Percentiles rank a stretch among this genome's conserved stretches.
Conservation (phyloP, 2,797 vertebrate species). For the Spinus olivaceus region DNA sequence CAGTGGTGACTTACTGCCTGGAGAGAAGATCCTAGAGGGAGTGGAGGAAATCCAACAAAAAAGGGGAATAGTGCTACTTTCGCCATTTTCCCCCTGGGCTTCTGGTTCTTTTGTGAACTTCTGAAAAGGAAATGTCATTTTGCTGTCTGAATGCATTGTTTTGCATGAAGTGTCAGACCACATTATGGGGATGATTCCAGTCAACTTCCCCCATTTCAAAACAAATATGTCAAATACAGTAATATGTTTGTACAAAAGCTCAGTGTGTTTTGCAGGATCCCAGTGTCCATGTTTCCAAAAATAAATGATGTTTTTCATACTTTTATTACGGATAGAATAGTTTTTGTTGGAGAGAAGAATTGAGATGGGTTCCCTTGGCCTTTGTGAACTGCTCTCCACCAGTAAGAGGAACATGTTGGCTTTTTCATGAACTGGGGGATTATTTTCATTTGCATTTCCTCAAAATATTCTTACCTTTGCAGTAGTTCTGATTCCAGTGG, state of each 20-base stretch:
- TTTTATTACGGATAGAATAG: not conserved
- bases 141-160: not conserved
- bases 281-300: not conserved
- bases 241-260: not conserved
- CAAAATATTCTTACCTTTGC: not conserved
- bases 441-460: not conserved
- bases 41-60: not conserved
- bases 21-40: not conserved
- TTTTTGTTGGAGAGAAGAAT: not conserved
- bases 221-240: not conserved
- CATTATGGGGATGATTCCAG: not conserved
- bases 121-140: constrained; percentile 21
- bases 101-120: not conserved
- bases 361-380: not conserved
- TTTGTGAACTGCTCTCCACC: not conserved
- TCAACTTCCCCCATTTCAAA: not conserved
- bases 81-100: not conserved
- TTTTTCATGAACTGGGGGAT: not conserved
- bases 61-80: not conserved
- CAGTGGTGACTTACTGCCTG: not conserved
- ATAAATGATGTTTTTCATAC: not conserved
- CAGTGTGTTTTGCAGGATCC: not conserved
- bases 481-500: not conserved
- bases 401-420: not conserved
- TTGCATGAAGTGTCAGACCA: not conserved